Percentiles rank a stretch among this genome's conserved stretches.
Conservation (phyloP, 2,888 invertebrate genomes). For the Melieria picta region DNA sequence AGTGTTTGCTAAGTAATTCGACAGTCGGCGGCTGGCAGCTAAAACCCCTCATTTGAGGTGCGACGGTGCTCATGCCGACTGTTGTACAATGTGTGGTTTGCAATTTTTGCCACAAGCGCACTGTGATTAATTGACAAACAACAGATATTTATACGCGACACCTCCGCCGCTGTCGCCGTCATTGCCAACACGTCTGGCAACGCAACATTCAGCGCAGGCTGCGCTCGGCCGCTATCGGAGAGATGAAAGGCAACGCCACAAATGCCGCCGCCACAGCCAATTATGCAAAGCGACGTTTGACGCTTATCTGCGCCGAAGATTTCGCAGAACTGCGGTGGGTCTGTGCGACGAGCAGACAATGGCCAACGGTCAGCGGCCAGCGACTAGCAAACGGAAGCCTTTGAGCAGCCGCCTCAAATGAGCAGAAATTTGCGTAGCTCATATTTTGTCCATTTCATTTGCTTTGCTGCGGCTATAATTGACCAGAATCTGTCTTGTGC, state of each 20-base stretch:
- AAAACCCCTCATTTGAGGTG: too few relatives aligned
- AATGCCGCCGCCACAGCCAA: conserved; percentile 39
- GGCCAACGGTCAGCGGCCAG: not conserved
- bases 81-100: too few relatives aligned
- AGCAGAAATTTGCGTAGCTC: not conserved
- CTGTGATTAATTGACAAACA: conserved; percentile 12
- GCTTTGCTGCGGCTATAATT: not conserved
- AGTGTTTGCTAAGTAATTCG: too few relatives aligned
- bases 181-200: conserved; percentile 8
- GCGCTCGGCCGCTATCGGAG: conserved; percentile 10
- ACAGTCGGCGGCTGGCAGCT: too few relatives aligned
- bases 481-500: too few relatives aligned
- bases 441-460: conserved; percentile 8
- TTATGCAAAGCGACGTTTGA: conserved; percentile 41
- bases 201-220: not conserved
- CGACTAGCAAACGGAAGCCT: conserved; percentile 19
- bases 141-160: conserved; percentile 7
- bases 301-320: conserved; percentile 28
- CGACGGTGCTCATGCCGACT: too few relatives aligned
- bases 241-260: conserved; percentile 21
- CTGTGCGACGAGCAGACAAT: conserved; percentile 21
- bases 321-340: conserved; percentile 23
- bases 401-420: conserved; percentile 26
- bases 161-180: not conserved
- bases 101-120: too few relatives aligned